Base-by-base conservation (phyloP, 2,888 invertebrate species). In the Rotaria macrura region DNA sequence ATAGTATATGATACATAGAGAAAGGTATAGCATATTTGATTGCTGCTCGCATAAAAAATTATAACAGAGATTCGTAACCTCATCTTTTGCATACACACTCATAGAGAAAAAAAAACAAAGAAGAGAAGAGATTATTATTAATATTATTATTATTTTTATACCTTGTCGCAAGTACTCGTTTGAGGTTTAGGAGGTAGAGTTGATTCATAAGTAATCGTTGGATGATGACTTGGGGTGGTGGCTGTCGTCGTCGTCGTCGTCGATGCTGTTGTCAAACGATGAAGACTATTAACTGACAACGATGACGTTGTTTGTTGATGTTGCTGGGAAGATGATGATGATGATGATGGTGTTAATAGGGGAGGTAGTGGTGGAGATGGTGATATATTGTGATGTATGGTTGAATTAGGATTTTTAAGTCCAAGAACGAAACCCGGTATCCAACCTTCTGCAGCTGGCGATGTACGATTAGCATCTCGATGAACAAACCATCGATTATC, bases 401-500 rank as follows among this genome's bases (percentile, higher is more conserved):
- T 79, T 38, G 57, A 85, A 55, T 49, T 65, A 40, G 54, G 84
- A 74, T 74, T 84, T 40, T 84, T 52, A 54, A 83, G 84, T 65
- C 87, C 87, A 17, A 89, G 87, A 20, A 90, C 89, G 86, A 89
- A 88, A 43, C 89, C 88, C 0, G 91, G 91, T 29, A 91, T 88
- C 90, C 91, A 90, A 3, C 91, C 91, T 87, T 91, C 91, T 0
- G 90, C 90, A 65, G 90, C 89, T 5, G 90, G 90, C 9, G 89
- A 89, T 55, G 86, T 87, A 43, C 89, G 87, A 87, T 89, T 89
- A 85, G 90, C 90, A 14, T 89, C 89, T n/a, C 89, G 87, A 87
- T 89, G 89, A 72, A 90, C 89, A 17, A 90, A 88, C 86, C 88
- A 89, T 89, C 89, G 89, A 87, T 89, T 89, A 87, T 89, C 88